Percentiles rank a stretch among this genome's conserved stretches.
Conservation (phyloP, 1,140 invertebrate genomes). For the Medauroidea extradentata region DNA sequence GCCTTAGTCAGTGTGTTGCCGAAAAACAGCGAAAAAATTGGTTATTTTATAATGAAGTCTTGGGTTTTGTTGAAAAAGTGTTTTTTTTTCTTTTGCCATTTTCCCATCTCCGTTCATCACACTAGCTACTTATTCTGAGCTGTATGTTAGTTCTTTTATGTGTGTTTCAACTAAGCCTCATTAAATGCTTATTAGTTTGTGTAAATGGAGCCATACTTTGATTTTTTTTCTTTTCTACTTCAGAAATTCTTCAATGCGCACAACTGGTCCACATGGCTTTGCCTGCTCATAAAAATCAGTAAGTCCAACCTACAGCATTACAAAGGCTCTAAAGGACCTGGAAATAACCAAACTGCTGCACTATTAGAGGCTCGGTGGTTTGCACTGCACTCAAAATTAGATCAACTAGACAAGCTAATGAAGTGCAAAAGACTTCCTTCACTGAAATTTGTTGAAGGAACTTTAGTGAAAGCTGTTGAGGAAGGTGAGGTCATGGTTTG, state of each 20-base stretch:
- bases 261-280: conserved; percentile 66
- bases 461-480: conserved; percentile 83
- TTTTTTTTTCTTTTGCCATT: no score
- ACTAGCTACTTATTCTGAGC: no score
- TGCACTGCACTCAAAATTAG: conserved; percentile 61
- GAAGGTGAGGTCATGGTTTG: conserved; percentile 57
- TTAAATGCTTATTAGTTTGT: no score
- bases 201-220: no score
- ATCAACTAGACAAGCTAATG: conserved; percentile 64
- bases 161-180: no score
- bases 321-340: conserved; percentile 3
- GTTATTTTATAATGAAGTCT: no score
- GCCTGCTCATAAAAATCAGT: conserved; percentile 72
- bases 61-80: no score
- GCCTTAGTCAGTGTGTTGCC: no score
- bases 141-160: no score
- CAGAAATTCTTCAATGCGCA: conserved; percentile 63
- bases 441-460: conserved; percentile 91
- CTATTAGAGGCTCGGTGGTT: conserved; percentile 49
- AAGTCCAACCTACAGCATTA: conserved; percentile 61
- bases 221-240: no score
- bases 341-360: background rate
- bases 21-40: no score
- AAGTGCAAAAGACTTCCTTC: conserved; percentile 68
- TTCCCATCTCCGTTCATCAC: no score